Base-by-base conservation (phyloP, 64 coral and sea anemone species). In the Pocillopora verrucosa region DNA sequence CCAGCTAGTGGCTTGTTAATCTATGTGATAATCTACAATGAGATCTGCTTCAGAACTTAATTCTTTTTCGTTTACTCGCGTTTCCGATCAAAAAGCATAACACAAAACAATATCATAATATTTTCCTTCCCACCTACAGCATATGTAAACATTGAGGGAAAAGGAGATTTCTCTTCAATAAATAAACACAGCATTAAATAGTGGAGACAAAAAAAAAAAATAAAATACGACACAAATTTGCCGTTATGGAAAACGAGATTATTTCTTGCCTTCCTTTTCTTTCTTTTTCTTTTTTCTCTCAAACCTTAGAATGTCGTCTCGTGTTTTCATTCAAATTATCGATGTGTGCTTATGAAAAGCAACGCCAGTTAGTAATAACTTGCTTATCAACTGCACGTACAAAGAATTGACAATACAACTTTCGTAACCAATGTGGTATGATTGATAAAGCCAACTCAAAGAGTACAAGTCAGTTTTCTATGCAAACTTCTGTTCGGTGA, bases 161-260 rank as follows among this genome's bases (percentile, higher is more conserved):
- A 41, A 69, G n/a, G 72, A 72, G 65, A 85, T 65, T 85, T 72
- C 68, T 65, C 68, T 58, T 85, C 19, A 2, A 56, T 24, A 51
- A 85, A 65, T 30, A 85, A 85, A 85, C 65, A 85, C 37, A 72
- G 61, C 36, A 56, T 85, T 56, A 6, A 72, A 37, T 45, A 72
- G 41, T 65, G 19, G 82, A 57, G 41, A 85, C 30, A 70, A 13
- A 25, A 51, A 70, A 13, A 25, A 51, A 85, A 72, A 72, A 4
- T 26, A 38, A 15, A 20, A 34, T 41, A 85, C 38, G 72, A 61
- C 16, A 62, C 34, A 63, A 34, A 26, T 36, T 36, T 62, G 15
- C 19, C 45, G 63, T 85, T 85, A 36, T n/a, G 30, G 64, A 65
- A 24, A 57, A 85, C 82, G 20, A 26, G 11, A 38, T 7, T 58